These are phyloP conservation scores for Euspilapteryx auroguttella DNA, from an alignment of 2,888 invertebrate species.

Conservation along the genomic window DNA sequence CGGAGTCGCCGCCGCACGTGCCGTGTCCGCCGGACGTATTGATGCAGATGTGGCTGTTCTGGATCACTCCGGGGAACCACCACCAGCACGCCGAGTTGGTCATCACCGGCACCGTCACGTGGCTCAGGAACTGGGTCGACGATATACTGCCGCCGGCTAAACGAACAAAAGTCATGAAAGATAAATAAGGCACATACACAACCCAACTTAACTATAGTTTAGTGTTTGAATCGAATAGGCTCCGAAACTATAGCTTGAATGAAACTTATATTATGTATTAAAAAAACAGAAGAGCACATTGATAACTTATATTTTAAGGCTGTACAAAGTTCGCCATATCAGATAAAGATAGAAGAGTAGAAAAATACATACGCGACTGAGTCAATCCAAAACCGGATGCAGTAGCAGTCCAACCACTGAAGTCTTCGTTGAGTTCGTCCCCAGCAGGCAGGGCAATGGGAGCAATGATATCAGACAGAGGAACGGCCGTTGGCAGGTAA, in stretches of 20 bases:
- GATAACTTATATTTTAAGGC: too few relatives aligned
- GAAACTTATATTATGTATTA: too few relatives aligned
- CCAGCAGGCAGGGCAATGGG: conserved; percentile 16
- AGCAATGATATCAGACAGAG: conserved; percentile 13
- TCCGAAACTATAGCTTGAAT: too few relatives aligned
- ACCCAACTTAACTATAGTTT: too few relatives aligned
- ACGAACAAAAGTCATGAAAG: conserved; percentile 8
- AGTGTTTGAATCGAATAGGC: too few relatives aligned
- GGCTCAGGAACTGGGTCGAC: conserved; percentile 13
- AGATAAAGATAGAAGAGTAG: too few relatives aligned
- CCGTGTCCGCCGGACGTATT: conserved; percentile 16
- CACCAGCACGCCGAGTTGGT: conserved; percentile 14
- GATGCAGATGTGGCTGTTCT: conserved; percentile 20
- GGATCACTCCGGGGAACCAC: conserved; percentile 15
- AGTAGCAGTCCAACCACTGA: conserved; percentile 14
- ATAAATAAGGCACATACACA: too few relatives aligned
- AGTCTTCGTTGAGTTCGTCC: conserved; percentile 13
- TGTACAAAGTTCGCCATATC: too few relatives aligned
- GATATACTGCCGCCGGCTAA: conserved; percentile 14
- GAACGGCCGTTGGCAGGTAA: conserved; percentile 11
- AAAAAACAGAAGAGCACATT: too few relatives aligned
- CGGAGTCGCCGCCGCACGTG: conserved; percentile 24
- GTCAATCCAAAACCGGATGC: conserved; percentile 28
- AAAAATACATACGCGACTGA: conserved; percentile 12
- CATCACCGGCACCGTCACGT: conserved; percentile 16